Conservation (phyloP, 2,888 invertebrate genomes). For the Phoenoteleia sp. region DNA sequence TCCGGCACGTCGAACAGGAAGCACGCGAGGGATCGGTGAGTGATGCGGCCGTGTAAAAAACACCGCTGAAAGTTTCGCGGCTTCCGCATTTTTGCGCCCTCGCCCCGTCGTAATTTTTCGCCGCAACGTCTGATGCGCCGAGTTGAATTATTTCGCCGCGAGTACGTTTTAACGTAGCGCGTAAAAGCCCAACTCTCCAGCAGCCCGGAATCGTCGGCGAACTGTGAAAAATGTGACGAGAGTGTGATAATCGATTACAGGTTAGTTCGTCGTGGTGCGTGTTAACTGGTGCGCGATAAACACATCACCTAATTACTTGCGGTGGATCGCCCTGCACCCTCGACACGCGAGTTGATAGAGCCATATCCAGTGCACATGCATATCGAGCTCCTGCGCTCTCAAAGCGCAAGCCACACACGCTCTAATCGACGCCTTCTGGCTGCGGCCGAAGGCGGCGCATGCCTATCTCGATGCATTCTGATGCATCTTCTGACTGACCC, state of each 20-base stretch:
- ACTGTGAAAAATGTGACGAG: conserved; percentile 81
- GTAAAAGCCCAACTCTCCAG: conserved; percentile 56
- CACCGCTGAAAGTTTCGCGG: neutral
- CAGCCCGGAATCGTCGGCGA: conserved; percentile 70
- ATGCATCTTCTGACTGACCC: conserved; percentile 40
- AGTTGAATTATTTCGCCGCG: conserved; percentile 27
- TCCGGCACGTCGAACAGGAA: conserved; percentile 15
- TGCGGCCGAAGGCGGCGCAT: conserved; percentile 57
- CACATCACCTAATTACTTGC: conserved; percentile 85
- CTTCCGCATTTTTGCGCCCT: neutral
- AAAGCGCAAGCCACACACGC: conserved; percentile 53
- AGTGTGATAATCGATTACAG: conserved; percentile 82
- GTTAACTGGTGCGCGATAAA: conserved; percentile 84
- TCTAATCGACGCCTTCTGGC: conserved; percentile 55
- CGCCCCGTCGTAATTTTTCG: conserved; percentile 21
- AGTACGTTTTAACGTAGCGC: conserved; percentile 36
- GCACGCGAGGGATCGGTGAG: conserved; percentile 34
- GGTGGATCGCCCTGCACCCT: conserved; percentile 79
- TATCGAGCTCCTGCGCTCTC: conserved; percentile 63
- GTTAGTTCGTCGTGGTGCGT: conserved; percentile 78
- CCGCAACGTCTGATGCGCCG: conserved; percentile 33
- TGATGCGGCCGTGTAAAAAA: neutral
- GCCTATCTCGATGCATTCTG: conserved; percentile 47
- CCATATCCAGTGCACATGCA: conserved; percentile 65
- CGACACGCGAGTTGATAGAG: conserved; percentile 78